Evolutionary conservation across 2,888 invertebrate genomes (phyloP), one percentile per base, ranked within the genome.

Genomic region (Agrochola circellaris): DNA sequence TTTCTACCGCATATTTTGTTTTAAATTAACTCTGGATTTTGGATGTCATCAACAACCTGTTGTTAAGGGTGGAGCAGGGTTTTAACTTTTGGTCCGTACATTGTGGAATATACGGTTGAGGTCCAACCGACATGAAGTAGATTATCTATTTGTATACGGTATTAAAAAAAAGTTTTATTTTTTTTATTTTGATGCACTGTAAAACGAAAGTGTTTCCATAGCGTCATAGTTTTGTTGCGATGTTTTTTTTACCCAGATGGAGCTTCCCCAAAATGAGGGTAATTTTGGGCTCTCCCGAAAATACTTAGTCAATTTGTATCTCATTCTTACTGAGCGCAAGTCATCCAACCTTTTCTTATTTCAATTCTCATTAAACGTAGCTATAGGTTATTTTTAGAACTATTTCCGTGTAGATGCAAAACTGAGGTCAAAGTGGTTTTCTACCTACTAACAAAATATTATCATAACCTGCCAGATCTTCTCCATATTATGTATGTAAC

Each of bases 21-120:
- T 77, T 51, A 68, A 79, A 79, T 79, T 58, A 77, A 58, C 67
- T 68, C 48, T 30, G 77, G 6, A 60, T 82, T 82, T 77, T 20
- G 54, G 45, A 77, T 79, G 77, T 82, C 83, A 77, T 20, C 38
- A 45, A 34, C 79, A 79, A 64, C n/a, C n/a, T 30, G 34, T 56
- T 68, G 67, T 51, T 45, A 51, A 13, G 45, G 56, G 1, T 67
- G 42, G 51, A 62, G 34, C 26, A 51, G 38, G 58, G 3, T n/a
- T 42, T 77, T 56, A 38, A 56, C 38, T 61, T 77, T 38, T 7
- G 20, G 2, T 60, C 17, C 17, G 11, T 58, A 67, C 0, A 64
- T 74, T 51, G 64, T 56, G 30, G 9, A 61, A n/a, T 9, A 42
- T 17, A 58, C 8, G 11, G 23, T 23, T 23, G 9, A 34, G 15